Percentiles rank a stretch among this genome's conserved stretches.
These are phyloP conservation scores for Uropetala carovei DNA, from an alignment of 2,888 invertebrate genomes.

Conservation along the genomic window DNA sequence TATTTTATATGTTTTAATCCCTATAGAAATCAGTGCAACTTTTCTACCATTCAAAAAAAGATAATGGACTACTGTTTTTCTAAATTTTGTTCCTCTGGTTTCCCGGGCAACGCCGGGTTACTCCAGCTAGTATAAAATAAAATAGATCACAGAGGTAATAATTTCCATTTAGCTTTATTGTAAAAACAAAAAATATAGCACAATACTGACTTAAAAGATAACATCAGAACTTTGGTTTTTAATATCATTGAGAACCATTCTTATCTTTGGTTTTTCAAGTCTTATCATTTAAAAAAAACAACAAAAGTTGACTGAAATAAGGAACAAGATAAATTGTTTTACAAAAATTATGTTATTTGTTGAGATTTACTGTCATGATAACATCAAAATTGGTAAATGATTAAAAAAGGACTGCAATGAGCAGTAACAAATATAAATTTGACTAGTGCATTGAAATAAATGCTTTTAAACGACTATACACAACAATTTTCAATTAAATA, in stretches of 20 bases:
- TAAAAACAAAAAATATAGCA: constrained; percentile 63
- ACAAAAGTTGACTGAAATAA: constrained; percentile 36
- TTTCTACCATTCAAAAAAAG: no score
- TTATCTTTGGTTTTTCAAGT: constrained; percentile 51
- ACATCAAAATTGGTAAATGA: constrained; percentile 32
- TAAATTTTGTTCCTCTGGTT: no score
- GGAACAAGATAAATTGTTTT: not conserved
- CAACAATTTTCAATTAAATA: not conserved
- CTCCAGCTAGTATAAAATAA: no score
- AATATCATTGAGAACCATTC: constrained; percentile 33
- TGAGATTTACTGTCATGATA: not conserved
- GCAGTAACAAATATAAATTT: constrained; percentile 36
- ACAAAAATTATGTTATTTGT: not conserved
- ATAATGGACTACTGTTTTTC: no score
- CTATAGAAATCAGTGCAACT: no score
- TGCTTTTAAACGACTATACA: not conserved
- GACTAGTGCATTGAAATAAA: not conserved
- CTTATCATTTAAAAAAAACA: not conserved
- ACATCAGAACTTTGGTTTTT: constrained; percentile 51
- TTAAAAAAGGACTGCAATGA: not conserved
- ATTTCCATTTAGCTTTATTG: constrained; percentile 62
- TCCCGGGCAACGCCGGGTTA: no score
- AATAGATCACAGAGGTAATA: not conserved
- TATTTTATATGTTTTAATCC: no score
- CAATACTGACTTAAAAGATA: constrained; percentile 56